Evolutionary conservation across 2,797 vertebrate genomes (phyloP), one percentile per base, ranked within the genome.

Genomic region (Tenualosa ilisha): DNA sequence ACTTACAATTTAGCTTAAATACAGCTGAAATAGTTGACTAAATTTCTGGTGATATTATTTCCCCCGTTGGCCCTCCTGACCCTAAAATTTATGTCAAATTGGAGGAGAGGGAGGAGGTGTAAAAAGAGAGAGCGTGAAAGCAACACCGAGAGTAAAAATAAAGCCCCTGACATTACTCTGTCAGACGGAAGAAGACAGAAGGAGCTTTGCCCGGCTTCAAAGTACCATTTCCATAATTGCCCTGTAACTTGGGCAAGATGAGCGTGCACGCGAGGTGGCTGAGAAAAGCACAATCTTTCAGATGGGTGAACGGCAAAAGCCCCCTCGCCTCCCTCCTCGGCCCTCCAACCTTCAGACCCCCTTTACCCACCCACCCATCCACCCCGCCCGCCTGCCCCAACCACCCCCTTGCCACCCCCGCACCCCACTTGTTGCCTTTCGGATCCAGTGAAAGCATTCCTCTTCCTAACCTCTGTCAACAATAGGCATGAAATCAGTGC

Each of bases 161-260:
- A 82, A 82, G 72, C 17, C 72, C 89, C n/a, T 91, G 93, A 93
- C 93, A 94, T 94, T 93, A 92, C 95, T 96, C 96, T 96, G 94
- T 96, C 94, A 94, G 88, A 90, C 90, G 92, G 91, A 92, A 94
- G 93, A 95, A 95, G 94, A 97, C 95, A 96, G 95, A 96, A 95
- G 95, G 91, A 91, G 91, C 93, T 95, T 93, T 92, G 95, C 95
- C 94, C 83, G 51, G 96, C 97, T 98, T 98, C 97, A 98, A 98
- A 98, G 97, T 93, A 75, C 65, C 96, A 98, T 99, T 98, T 98
- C 97, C 98, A 98, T 98, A 98, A 98, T 98, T 97, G 97, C 96
- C 96, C 97, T 97, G 97, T 97, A 97, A 98, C 97, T 98, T 90
- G 92, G 97, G 96, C 94, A 96, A 97, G 97, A 97, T 96, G 95